phyloP scores from a whole-genome alignment of 2,113 vertebrate species.

The Orientallactaga bullata region DNA sequence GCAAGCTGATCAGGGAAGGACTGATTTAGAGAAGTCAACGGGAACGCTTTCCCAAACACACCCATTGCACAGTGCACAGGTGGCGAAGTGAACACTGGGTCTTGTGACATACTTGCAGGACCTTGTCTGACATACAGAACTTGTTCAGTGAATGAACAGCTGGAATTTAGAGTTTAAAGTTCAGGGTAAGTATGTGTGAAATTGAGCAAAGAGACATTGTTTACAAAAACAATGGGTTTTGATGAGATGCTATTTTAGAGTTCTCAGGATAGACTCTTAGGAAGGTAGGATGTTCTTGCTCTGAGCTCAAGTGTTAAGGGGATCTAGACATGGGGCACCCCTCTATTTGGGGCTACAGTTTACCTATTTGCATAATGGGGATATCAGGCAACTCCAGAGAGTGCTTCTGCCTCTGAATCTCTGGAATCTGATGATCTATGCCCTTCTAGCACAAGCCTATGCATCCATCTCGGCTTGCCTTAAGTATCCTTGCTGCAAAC shows the following conservation, averaged over 20 bases:
- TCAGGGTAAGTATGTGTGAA: neutral
- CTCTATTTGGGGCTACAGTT: neutral
- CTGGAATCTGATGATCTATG: neutral
- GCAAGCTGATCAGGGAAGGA: neutral
- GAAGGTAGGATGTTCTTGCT: neutral
- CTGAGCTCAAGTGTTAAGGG: neutral
- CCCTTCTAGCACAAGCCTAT: neutral
- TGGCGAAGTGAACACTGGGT: neutral
- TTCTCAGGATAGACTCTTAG: neutral
- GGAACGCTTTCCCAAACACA: neutral
- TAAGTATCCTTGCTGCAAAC: neutral
- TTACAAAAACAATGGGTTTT: neutral
- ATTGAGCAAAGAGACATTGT: neutral
- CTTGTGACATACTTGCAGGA: neutral
- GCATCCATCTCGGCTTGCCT: neutral
- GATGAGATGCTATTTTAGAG: neutral
- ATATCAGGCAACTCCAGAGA: neutral
- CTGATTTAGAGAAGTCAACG: neutral
- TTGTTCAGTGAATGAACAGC: neutral
- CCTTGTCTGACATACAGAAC: neutral
- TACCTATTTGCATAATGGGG: neutral
- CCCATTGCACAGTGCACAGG: neutral
- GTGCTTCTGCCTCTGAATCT: neutral
- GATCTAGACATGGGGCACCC: neutral
- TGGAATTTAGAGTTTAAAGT: conserved; percentile 19